These are phyloP conservation scores for Ciconia boyciana DNA, from an alignment of 2,113 vertebrate species.

Conservation along the genomic window DNA sequence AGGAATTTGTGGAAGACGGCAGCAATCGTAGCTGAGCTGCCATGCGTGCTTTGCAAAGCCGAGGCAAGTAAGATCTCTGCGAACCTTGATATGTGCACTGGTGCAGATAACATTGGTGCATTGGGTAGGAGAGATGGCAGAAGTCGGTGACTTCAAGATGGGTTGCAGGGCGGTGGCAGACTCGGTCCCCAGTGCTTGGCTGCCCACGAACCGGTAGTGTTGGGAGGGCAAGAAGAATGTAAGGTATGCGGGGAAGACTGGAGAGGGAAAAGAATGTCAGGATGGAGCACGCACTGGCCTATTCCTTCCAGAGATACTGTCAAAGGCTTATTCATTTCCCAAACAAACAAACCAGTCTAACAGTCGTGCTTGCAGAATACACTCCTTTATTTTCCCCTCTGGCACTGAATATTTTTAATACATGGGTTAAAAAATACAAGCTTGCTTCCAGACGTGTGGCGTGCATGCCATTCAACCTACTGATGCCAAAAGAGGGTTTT, in stretches of 20 bases:
- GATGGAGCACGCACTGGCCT: not conserved
- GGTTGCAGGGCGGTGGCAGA: not conserved
- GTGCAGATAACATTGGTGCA: not conserved
- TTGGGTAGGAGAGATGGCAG: not conserved
- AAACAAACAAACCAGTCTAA: constrained; percentile 53
- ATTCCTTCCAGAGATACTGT: constrained; percentile 47
- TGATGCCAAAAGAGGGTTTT: not conserved
- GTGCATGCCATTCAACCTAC: constrained; percentile 39
- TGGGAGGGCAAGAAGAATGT: constrained; percentile 60
- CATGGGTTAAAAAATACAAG: constrained; percentile 20
- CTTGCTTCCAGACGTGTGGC: not conserved
- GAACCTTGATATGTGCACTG: rapidly evolving
- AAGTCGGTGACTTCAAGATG: not conserved
- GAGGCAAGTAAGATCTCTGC: not conserved
- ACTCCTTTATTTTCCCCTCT: constrained; percentile 41
- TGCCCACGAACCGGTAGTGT: not conserved
- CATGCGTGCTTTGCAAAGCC: rapidly evolving
- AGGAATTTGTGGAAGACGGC: not conserved
- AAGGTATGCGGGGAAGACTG: constrained; percentile 30
- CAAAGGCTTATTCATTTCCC: constrained; percentile 69
- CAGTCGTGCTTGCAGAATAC: not conserved
- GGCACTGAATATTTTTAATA: constrained; percentile 13
- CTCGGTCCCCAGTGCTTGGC: not conserved
- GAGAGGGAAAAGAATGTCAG: constrained; percentile 53
- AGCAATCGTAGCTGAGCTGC: not conserved